Conservation (phyloP, 92 coral and sea anemone genomes). For the Ricordea florida region DNA sequence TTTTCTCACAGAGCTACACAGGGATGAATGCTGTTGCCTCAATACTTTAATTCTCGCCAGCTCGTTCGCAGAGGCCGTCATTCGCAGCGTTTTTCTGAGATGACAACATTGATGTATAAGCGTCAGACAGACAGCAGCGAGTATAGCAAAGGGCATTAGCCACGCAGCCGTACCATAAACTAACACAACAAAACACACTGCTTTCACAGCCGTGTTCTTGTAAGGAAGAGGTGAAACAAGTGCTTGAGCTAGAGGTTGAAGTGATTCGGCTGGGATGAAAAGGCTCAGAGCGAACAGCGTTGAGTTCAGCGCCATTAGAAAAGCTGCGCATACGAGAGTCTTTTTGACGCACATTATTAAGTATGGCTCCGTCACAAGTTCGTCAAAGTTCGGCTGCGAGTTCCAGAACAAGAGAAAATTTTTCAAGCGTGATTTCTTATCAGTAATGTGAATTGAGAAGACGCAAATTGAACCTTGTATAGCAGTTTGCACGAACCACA, state of each 20-base stretch:
- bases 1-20: conserved; percentile 48
- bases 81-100: conserved; percentile 17
- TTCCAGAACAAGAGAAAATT: conserved; percentile 38
- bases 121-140: conserved; percentile 30
- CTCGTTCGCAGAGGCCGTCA: conserved; percentile 33
- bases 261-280: conserved; percentile 14
- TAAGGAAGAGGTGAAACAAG: conserved; percentile 17
- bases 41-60: conserved; percentile 10
- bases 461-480: conserved; percentile 35
- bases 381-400: conserved; percentile 38
- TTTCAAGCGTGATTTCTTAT: conserved; percentile 23
- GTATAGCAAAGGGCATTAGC: conserved; percentile 45
- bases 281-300: conserved; percentile 18
- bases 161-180: conserved; percentile 29
- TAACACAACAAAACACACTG: neutral
- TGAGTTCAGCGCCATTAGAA: conserved; percentile 8
- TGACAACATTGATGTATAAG: conserved; percentile 26
- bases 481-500: conserved; percentile 38
- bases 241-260: neutral
- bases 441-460: conserved; percentile 8
- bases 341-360: conserved; percentile 6
- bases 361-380: conserved; percentile 17
- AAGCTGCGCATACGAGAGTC: neutral
- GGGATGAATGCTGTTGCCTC: conserved; percentile 41
- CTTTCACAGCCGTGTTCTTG: neutral